These are phyloP conservation scores for Palloptera scutellata DNA, from an alignment of 2,888 invertebrate species.

Conservation along the genomic window DNA sequence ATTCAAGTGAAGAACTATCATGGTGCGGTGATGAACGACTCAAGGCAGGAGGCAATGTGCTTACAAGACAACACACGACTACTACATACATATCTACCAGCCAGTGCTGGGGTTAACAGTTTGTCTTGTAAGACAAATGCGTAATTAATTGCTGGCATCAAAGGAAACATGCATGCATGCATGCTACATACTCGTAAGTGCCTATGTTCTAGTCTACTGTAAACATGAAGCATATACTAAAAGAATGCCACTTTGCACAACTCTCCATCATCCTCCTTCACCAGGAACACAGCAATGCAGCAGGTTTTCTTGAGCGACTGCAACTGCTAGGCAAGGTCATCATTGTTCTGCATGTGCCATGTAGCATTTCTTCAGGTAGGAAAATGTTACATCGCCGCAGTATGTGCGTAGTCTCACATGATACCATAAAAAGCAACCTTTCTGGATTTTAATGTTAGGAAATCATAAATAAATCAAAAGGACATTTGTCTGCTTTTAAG, in stretches of 20 bases:
- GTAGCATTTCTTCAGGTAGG: too few species aligned
- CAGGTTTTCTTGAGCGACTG: too few species aligned
- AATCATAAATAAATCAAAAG: slow-evolving; percentile 54
- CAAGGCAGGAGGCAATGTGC: slow-evolving; percentile 29
- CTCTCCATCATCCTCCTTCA: too few species aligned
- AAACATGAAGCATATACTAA: too few species aligned
- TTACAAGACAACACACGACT: not conserved
- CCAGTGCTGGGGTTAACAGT: slow-evolving; percentile 43
- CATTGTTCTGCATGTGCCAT: too few species aligned
- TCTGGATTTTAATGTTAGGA: not conserved
- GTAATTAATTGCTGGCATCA: slow-evolving; percentile 61
- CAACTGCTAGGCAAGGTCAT: slow-evolving; percentile 1
- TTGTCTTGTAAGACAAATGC: slow-evolving; percentile 63
- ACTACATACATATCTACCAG: not conserved
- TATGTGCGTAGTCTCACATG: too few species aligned
- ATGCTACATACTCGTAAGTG: too few species aligned
- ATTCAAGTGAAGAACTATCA: slow-evolving; percentile 16
- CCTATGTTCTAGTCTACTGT: too few species aligned
- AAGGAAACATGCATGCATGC: slow-evolving; percentile 45
- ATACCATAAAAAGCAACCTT: too few species aligned
- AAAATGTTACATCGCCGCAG: too few species aligned
- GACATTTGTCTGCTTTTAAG: slow-evolving; percentile 38
- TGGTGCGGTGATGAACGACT: slow-evolving; percentile 3
- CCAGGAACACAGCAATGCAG: too few species aligned
- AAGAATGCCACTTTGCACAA: too few species aligned